These are phyloP conservation scores for Cepaea nemoralis DNA, from an alignment of 1,140 invertebrate species.

Conservation along the genomic window DNA sequence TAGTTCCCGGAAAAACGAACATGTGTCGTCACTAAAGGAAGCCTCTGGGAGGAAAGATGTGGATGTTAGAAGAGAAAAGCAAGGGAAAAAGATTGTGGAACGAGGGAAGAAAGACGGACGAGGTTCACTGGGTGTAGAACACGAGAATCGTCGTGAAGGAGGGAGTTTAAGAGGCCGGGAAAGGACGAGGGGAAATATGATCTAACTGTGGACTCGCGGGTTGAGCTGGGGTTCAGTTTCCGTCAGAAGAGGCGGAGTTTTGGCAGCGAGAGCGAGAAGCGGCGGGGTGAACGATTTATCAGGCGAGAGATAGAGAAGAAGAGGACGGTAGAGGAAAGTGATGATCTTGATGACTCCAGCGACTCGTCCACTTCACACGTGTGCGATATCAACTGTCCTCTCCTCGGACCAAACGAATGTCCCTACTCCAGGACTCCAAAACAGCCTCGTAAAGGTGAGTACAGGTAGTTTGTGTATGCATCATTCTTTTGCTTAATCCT, in stretches of 20 bases:
- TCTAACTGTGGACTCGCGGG: not conserved
- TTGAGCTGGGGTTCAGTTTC: constrained; percentile 13
- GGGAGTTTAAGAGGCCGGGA: not conserved
- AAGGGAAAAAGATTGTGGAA: constrained; percentile 4
- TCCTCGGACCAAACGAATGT: not conserved
- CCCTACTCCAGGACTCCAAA: not conserved
- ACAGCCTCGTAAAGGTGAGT: not conserved
- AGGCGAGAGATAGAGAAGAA: constrained; percentile 25
- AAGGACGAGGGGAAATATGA: not conserved
- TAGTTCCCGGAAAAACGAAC: not conserved
- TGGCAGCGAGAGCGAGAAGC: constrained; percentile 32
- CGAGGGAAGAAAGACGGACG: not conserved
- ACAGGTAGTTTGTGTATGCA: too few species aligned
- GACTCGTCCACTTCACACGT: not conserved
- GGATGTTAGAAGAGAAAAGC: not conserved
- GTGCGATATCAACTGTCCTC: constrained; percentile 32
- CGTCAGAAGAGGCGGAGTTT: constrained; percentile 13
- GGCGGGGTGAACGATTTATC: constrained; percentile 28
- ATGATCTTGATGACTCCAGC: not conserved
- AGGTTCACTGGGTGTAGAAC: not conserved
- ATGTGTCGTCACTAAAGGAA: not conserved
- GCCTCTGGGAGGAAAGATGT: not conserved
- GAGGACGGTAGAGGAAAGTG: not conserved
- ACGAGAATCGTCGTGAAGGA: not conserved
- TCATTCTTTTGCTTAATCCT: not conserved